Evolutionary conservation across 2,797 vertebrate species (phyloP).

Genomic region (Phaenicophaeus curvirostris): DNA sequence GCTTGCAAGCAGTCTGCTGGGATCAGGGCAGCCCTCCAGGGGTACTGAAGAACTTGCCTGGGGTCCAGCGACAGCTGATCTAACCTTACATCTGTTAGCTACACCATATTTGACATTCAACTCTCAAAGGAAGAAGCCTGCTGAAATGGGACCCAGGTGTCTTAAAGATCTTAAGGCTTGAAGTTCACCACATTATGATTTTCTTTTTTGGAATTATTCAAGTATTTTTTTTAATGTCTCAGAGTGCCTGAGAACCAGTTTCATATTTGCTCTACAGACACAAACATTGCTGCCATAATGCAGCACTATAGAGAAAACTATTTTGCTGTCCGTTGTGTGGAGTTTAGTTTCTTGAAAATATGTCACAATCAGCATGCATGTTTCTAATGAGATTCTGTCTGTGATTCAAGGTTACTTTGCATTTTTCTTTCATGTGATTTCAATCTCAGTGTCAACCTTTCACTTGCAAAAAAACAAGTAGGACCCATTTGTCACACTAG

Average conservation of each 20-base stretch:
- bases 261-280: neutral
- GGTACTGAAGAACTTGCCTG: neutral
- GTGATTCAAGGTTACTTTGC: neutral
- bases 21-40: neutral
- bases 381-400: neutral
- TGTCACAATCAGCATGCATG: neutral
- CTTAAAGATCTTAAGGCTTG: neutral
- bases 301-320: neutral
- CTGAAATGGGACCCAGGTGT: neutral
- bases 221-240: neutral
- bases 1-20: neutral
- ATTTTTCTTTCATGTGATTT: neutral
- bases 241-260: neutral
- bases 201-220: neutral
- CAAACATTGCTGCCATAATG: neutral
- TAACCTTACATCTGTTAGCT: neutral
- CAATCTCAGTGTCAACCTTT: neutral
- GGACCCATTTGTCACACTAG: constrained; percentile 11
- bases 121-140: neutral
- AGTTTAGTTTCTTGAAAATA: neutral
- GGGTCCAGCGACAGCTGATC: neutral
- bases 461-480: neutral
- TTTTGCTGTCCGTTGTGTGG: neutral
- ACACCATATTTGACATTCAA: neutral
- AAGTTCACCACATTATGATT: neutral